phyloP scores from a whole-genome alignment of 2,888 invertebrate species.

The Emesis furor region DNA sequence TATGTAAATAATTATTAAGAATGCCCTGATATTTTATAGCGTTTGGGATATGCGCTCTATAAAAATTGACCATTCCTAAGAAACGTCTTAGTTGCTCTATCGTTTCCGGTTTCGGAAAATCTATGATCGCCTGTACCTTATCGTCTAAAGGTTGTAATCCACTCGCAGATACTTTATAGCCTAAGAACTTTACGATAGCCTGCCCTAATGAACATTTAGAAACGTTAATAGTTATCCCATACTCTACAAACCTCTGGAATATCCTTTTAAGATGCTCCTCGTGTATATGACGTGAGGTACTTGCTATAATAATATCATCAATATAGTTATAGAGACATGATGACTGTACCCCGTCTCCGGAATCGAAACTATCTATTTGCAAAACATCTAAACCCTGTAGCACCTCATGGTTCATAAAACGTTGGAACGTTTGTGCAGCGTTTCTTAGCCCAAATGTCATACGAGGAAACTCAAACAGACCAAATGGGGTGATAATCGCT shows the following conservation, averaged over 20 bases:
- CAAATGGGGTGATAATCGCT: too few species aligned
- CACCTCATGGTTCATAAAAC: too few species aligned
- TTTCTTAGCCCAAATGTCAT: too few species aligned
- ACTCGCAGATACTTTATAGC: constrained; percentile 37
- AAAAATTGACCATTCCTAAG: constrained; percentile 42
- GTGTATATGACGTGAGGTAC: neutral
- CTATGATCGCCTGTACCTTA: constrained; percentile 55
- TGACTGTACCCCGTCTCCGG: too few species aligned
- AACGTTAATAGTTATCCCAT: constrained; percentile 59
- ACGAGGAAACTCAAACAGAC: too few species aligned
- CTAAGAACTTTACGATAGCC: constrained; percentile 48
- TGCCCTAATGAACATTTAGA: constrained; percentile 55
- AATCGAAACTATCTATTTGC: too few species aligned
- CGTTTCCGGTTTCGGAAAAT: constrained; percentile 50
- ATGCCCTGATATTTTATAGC: too few species aligned
- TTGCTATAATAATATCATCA: too few species aligned
- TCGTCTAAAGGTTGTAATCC: constrained; percentile 41
- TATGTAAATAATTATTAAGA: constrained; percentile 3
- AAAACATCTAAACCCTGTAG: too few species aligned
- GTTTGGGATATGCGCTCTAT: neutral
- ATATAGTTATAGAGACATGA: too few species aligned
- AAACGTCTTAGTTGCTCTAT: constrained; percentile 46
- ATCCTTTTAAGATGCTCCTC: neutral
- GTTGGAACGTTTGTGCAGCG: too few species aligned
- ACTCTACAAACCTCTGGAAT: neutral